Conservation (phyloP, 2,888 invertebrate species). For the Drosophila kokeensis region DNA sequence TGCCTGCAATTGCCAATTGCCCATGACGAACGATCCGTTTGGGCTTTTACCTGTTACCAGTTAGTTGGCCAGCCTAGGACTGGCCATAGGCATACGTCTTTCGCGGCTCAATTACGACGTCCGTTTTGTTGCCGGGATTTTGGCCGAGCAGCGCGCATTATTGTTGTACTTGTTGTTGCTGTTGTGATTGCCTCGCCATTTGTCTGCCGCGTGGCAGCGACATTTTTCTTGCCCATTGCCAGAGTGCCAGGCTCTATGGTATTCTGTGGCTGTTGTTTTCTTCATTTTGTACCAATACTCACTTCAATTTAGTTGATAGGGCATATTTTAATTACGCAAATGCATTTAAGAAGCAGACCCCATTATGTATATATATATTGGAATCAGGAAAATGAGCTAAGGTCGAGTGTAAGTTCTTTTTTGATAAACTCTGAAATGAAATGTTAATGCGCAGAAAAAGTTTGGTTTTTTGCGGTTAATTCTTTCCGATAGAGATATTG, state of each 20-base stretch:
- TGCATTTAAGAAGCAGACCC: neutral
- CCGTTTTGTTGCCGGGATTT: conserved; percentile 67
- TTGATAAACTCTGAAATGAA: neutral
- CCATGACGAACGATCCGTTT: conserved; percentile 80
- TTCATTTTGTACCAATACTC: neutral
- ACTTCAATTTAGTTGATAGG: neutral
- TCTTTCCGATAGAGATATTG: neutral
- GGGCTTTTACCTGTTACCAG: conserved; percentile 73
- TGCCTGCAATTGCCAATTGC: conserved; percentile 67
- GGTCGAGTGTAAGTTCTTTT: neutral
- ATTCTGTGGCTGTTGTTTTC: conserved; percentile 5
- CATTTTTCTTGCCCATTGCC: conserved; percentile 72
- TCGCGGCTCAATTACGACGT: conserved; percentile 77
- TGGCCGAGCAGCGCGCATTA: conserved; percentile 22
- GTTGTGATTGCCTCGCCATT: conserved; percentile 48
- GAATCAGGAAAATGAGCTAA: neutral
- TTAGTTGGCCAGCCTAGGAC: conserved; percentile 8
- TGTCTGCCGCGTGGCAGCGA: conserved; percentile 72
- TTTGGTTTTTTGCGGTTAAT: too few relatives aligned
- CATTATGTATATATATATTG: neutral
- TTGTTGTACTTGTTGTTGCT: conserved; percentile 29
- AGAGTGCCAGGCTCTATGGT: conserved; percentile 36
- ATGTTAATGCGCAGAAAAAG: too few relatives aligned
- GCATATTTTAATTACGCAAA: neutral
- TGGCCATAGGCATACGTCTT: conserved; percentile 65